Base-by-base conservation (phyloP, 53 echinoderm and acorn worm species). In the Henricia sp. region DNA sequence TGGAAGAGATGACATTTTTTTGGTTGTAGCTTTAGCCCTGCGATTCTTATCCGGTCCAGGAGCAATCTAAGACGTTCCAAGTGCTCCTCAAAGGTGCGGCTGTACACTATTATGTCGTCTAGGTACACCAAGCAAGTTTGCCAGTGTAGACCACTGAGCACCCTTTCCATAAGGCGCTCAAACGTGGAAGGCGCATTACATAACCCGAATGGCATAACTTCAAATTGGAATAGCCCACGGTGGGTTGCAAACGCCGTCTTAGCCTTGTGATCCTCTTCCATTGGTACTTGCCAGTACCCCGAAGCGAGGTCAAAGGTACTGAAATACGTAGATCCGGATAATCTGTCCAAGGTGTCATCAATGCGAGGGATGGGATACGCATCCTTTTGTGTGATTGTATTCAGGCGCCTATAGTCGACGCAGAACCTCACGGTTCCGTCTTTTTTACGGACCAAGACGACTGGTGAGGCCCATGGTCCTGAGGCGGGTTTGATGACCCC, bases 151-250 rank as follows among this genome's bases (percentile, higher is more conserved):
- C 70, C 63, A 23, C n/a, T 37, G n/a, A 55, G 50, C 27, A 57
- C 77, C 3, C 42, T 54, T 26, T 59, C 58, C 77, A 77, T 77
- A 58, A 77, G 77, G 17, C 57, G 41, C 28, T 77, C 77, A 25
- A 77, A 70, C 5, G 77, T 77, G 0, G 77, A 62, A 1, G 83
- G 83, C 35, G 51, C 83, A 23, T 83, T 83, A 48, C 83, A 83
- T 17, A 83, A 37, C 35, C 83, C 83, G 19, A 70, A 84, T 4
- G 84, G 85, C 72, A 71, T 71, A 17, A 84, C 57, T 36, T 84
- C 68, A 24, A 68, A 84, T 23, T 57, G 42, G 42, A 50, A 84
- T 33, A 84, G 70, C 8, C 85, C 85, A 26, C 59, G 24, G 11
- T 53, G 54, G 3, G 60, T 50, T 14, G 59, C 50, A 71, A 84